Percentiles rank a stretch among this genome's conserved stretches.
phyloP scores from a whole-genome alignment of 2,888 invertebrate genomes.

The Lordiphosa andalusiaca region DNA sequence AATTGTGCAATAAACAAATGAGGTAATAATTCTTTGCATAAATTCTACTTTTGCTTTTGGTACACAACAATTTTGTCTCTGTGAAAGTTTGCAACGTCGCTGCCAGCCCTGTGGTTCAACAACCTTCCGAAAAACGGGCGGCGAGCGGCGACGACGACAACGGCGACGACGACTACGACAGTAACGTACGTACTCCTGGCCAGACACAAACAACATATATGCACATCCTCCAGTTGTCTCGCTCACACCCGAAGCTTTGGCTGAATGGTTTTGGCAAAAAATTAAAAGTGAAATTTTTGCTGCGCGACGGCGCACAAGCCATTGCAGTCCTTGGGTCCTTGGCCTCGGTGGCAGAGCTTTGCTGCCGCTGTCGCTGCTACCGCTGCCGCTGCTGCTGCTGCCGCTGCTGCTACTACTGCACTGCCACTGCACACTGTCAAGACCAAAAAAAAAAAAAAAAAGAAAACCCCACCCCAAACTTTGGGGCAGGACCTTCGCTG shows the following conservation, averaged over 20 bases:
- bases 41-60: slow-evolving; percentile 51
- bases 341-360: slow-evolving; percentile 67
- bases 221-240: slow-evolving; percentile 60
- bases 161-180: no score
- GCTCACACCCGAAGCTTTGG: slow-evolving; percentile 45
- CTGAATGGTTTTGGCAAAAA: slow-evolving; percentile 63
- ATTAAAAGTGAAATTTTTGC: slow-evolving; percentile 80
- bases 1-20: slow-evolving; percentile 17
- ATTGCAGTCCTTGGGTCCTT: slow-evolving; percentile 63
- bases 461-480: slow-evolving; percentile 58
- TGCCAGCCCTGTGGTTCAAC: slow-evolving; percentile 54
- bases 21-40: slow-evolving; percentile 31
- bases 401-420: slow-evolving; percentile 15
- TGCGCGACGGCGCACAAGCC: slow-evolving; percentile 64
- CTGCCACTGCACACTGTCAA: slow-evolving; percentile 69
- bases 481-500: slow-evolving; percentile 56
- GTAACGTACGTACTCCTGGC: slow-evolving; percentile 27
- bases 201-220: slow-evolving; percentile 49
- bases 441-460: slow-evolving; percentile 48
- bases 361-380: slow-evolving; percentile 12
- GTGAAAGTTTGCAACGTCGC: slow-evolving; percentile 39
- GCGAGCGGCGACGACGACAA: neutral
- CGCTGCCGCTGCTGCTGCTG: slow-evolving; percentile 20
- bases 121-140: slow-evolving; percentile 48
- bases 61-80: slow-evolving; percentile 29